Conservation (phyloP, 2,113 vertebrate species). For the Paradisaea rubra region DNA sequence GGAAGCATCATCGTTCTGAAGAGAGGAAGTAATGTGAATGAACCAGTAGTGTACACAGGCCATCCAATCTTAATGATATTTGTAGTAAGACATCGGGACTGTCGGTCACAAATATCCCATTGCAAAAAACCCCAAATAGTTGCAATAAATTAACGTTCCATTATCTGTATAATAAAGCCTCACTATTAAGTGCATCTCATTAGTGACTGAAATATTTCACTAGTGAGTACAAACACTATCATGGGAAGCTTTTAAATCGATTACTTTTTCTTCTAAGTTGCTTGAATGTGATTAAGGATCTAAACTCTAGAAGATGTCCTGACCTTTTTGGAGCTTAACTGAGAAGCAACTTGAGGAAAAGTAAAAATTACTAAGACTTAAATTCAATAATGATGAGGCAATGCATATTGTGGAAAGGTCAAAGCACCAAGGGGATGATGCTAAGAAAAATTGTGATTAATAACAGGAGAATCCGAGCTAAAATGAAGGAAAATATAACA, state of each 20-base stretch:
- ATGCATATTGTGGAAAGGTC: rapidly evolving
- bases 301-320: not conserved
- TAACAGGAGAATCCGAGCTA: not conserved
- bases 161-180: not conserved
- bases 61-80: not conserved
- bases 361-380: not conserved
- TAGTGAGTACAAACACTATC: not conserved
- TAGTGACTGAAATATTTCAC: not conserved
- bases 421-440: not conserved
- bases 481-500: not conserved
- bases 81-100: not conserved
- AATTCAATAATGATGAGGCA: not conserved
- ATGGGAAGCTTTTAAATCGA: not conserved
- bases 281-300: not conserved
- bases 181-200: not conserved
- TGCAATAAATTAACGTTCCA: not conserved
- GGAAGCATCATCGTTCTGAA: rapidly evolving
- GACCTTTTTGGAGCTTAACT: not conserved
- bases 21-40: rapidly evolving
- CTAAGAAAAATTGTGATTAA: not conserved
- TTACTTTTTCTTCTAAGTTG: not conserved
- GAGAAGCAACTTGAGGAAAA: not conserved
- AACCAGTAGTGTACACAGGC: not conserved
- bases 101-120: not conserved
- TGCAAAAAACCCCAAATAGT: not conserved